Percentiles rank a stretch among this genome's conserved stretches.
Conservation (phyloP, 2,888 invertebrate species). For the Lottia gigantea region DNA sequence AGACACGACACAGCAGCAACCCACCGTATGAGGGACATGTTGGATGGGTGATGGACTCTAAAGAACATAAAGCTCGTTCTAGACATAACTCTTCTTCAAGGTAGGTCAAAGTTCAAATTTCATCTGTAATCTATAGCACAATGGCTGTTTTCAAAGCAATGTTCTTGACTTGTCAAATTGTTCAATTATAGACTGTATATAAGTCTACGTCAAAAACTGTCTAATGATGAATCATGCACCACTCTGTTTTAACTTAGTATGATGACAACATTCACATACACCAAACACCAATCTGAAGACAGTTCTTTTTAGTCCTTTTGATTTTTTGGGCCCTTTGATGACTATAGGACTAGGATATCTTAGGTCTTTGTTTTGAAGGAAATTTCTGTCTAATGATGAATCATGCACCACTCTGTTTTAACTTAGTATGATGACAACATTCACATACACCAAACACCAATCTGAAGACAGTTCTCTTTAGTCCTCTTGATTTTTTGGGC, state of each 20-base stretch:
- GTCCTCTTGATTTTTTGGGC: too few relatives aligned
- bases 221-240: conserved; percentile 14
- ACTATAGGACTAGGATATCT: too few relatives aligned
- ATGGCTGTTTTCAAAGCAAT: too few relatives aligned
- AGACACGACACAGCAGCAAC: conserved; percentile 78
- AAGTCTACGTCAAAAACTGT: background rate
- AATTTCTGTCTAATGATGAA: conserved; percentile 1
- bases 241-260: background rate
- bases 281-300: too few relatives aligned
- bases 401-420: conserved; percentile 6
- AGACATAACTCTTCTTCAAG: conserved; percentile 56
- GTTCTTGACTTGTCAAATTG: background rate
- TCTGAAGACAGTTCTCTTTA: background rate
- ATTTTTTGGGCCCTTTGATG: too few relatives aligned
- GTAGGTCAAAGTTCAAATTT: conserved; percentile 33
- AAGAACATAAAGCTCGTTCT: conserved; percentile 59
- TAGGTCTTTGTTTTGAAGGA: background rate
- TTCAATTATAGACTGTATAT: background rate
- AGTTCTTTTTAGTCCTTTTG: too few relatives aligned
- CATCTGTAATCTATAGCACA: too few relatives aligned
- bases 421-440: background rate
- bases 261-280: too few relatives aligned
- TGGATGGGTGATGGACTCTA: conserved; percentile 91
- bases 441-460: conserved; percentile 4
- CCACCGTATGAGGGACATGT: conserved; percentile 93